Conservation (phyloP, 2,888 invertebrate species). For the Cosmia trapezina region DNA sequence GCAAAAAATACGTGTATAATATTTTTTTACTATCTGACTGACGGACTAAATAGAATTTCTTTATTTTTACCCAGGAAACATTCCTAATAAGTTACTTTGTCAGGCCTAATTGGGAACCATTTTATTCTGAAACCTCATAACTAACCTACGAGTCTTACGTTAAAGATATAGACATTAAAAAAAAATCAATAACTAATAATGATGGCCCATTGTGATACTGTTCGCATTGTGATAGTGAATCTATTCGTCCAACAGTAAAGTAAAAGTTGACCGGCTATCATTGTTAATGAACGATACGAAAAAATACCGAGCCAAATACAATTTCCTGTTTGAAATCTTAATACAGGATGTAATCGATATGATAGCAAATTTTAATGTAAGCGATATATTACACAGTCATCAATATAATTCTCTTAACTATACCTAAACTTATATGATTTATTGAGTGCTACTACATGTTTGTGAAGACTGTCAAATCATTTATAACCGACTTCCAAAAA, state of each 20-base stretch:
- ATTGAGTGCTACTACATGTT: constrained; percentile 2
- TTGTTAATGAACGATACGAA: constrained; percentile 37
- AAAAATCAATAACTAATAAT: constrained; percentile 13
- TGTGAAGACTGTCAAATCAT: neutral
- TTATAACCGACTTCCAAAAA: too few species aligned
- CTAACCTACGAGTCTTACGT: neutral
- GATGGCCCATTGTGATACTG: constrained; percentile 34
- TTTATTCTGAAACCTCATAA: neutral
- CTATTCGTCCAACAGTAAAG: constrained; percentile 52
- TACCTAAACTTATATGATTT: neutral
- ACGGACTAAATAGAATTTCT: too few species aligned
- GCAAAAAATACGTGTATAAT: too few species aligned
- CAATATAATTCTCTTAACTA: constrained; percentile 5
- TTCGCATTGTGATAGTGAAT: constrained; percentile 33
- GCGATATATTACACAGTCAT: constrained; percentile 20
- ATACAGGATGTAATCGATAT: constrained; percentile 60
- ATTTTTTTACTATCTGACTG: too few species aligned
- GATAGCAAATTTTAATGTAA: constrained; percentile 14
- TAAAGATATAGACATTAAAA: neutral
- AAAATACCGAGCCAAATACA: constrained; percentile 44
- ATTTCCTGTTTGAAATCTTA: constrained; percentile 58
- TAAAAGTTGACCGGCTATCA: constrained; percentile 49
- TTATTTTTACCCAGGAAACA: too few species aligned
- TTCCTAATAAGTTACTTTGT: too few species aligned
- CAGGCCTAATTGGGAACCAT: neutral